Conservation (phyloP, 1,140 invertebrate species). For the Globodera ellingtonae region DNA sequence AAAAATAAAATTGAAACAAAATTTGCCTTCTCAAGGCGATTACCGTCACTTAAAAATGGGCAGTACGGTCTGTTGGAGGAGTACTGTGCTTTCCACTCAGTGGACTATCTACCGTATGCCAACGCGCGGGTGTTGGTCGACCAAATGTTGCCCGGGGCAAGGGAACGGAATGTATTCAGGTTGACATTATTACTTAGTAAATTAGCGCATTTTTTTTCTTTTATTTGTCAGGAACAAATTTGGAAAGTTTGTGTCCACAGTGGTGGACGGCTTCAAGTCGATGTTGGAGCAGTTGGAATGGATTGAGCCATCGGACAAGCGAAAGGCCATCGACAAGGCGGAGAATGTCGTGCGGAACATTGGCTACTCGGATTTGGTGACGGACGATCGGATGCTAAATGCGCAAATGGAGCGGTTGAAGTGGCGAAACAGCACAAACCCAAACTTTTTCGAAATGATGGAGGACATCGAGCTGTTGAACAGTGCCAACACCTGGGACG, state of each 20-base stretch:
- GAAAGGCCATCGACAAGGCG: constrained; percentile 56
- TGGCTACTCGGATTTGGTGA: constrained; percentile 57
- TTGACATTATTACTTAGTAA: constrained; percentile 39
- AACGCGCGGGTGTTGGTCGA: constrained; percentile 31
- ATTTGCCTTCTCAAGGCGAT: not conserved
- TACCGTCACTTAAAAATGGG: not conserved
- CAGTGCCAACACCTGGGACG: constrained; percentile 8
- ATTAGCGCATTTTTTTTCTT: constrained; percentile 16
- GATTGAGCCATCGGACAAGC: constrained; percentile 52
- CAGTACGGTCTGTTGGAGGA: constrained; percentile 18
- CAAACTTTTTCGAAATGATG: constrained; percentile 15
- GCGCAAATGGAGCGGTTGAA: constrained; percentile 44
- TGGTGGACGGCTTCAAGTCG: constrained; percentile 52
- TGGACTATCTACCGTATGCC: constrained; percentile 41
- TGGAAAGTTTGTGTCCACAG: constrained; percentile 21
- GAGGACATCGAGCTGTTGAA: constrained; percentile 21
- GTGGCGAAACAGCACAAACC: not conserved
- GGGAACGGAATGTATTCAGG: not conserved
- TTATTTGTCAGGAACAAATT: constrained; percentile 2
- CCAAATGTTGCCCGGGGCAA: not conserved
- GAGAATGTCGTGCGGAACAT: constrained; percentile 55
- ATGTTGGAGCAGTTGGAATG: constrained; percentile 59
- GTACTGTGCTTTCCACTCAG: constrained; percentile 36
- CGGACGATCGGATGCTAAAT: constrained; percentile 50
- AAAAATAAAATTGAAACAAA: no score